Percentiles rank a stretch among this genome's conserved stretches.
Evolutionary conservation across 2,888 invertebrate genomes (phyloP).

Genomic region (Cantharis flavilabris): DNA sequence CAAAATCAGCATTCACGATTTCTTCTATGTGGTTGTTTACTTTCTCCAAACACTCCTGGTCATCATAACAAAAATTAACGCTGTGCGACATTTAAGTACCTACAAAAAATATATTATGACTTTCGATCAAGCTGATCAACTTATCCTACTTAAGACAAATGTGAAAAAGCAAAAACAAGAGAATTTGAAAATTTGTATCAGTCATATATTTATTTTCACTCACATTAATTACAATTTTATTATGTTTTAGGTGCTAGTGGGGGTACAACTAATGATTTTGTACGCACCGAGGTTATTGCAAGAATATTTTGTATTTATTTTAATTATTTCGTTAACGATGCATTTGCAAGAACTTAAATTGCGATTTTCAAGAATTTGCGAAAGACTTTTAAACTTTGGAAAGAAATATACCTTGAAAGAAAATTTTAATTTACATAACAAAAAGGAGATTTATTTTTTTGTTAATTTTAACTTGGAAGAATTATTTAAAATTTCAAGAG

Average conservation of each 20-base stretch:
- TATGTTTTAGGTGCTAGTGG: background rate
- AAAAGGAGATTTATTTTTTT: background rate
- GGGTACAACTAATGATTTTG: background rate
- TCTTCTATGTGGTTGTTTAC: background rate
- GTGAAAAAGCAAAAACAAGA: background rate
- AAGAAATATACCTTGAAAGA: background rate
- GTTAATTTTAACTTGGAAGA: too few relatives aligned
- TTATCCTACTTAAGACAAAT: background rate
- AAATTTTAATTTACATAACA: background rate
- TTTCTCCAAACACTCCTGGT: background rate
- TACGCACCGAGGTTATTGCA: background rate
- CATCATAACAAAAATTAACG: background rate
- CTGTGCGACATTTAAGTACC: background rate
- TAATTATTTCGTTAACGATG: background rate
- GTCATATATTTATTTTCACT: background rate
- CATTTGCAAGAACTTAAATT: background rate
- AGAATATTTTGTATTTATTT: background rate
- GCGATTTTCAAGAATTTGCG: background rate
- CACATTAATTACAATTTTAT: background rate
- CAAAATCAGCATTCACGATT: background rate
- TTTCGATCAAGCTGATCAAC: background rate
- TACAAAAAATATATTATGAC: background rate
- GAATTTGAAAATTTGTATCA: background rate
- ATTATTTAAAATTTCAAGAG: background rate
- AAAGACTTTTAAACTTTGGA: background rate